Base-by-base conservation (phyloP, 1,140 invertebrate genomes). In the Melanaphis sacchari region DNA sequence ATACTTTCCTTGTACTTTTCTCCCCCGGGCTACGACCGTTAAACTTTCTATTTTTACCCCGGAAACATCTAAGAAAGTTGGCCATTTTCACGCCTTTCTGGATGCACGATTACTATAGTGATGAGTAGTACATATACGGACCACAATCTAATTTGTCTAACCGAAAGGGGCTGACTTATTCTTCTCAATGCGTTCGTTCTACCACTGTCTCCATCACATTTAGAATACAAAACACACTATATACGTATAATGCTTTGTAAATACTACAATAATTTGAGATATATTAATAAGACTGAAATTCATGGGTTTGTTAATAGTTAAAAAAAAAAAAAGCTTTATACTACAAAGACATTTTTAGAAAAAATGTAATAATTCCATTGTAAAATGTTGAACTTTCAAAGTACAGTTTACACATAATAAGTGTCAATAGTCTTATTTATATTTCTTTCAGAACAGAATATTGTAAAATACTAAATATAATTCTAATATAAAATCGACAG, bases 121-220 rank as follows among this genome's bases (percentile, higher is more conserved):
- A 59, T 31, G 38, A 84, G 82, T 41, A 84, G 31, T 43, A 87
- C 41, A 41, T 41, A 43, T n/a, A 41, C 54, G 52, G 22, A 66
- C 90, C 52, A 8, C 90, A 91, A 91, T 66, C 49, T 91, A 91
- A 91, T 91, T 91, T 91, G 90, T 91, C 90, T 26, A 6, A 38
- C 52, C 52, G 18, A 91, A 40, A 90, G 36, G 40, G 36, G 9
- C 7, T 22, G 38, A 38, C n/a, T 54, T 54, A 54, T 89, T 87
- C 26, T 43, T 87, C 41, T 40, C 15, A n/a, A 76, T n/a, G 31
- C 59, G 15, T 87, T 43, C 84, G 11, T 31, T 87, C 31, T 18
- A n/a, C 41, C 11, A 6, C 36, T 41, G 41, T 43, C 84, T 43
- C 84, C 38, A 9, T 43, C 84, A 43, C 9, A 43, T 85, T 46